Conservation (phyloP, 2,888 invertebrate species). For the Drosophila kanekoi region DNA sequence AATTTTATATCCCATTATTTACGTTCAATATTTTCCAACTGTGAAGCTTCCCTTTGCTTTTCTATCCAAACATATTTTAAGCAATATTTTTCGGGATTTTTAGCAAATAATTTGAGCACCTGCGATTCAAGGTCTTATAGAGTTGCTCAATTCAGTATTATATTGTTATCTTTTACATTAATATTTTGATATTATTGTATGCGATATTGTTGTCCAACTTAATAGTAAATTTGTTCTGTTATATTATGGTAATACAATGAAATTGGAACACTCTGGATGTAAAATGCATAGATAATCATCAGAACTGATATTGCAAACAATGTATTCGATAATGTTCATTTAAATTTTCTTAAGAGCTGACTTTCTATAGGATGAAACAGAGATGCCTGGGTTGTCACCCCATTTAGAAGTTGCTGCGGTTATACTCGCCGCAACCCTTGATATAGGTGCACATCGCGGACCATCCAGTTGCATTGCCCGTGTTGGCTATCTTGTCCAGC, state of each 20-base stretch:
- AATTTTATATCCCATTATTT: background rate
- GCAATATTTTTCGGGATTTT: background rate
- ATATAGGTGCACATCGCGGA: background rate
- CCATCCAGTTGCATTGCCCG: background rate
- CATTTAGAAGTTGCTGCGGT: background rate
- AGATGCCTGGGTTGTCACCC: background rate
- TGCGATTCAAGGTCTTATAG: background rate
- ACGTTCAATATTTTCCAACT: background rate
- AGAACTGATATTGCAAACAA: background rate
- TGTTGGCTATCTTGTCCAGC: background rate
- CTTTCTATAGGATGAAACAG: background rate
- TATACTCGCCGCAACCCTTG: constrained; percentile 6
- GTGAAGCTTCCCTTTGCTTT: background rate
- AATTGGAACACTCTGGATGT: background rate
- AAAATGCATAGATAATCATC: background rate
- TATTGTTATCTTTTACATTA: background rate
- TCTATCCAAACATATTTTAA: background rate
- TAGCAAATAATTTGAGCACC: background rate
- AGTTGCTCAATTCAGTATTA: background rate
- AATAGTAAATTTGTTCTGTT: no score
- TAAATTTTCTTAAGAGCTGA: constrained; percentile 14
- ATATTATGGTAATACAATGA: background rate
- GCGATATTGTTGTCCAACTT: no score
- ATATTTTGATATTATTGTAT: background rate
- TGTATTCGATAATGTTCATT: constrained; percentile 20